Evolutionary conservation across 1,140 invertebrate species (phyloP).

Genomic region (Drosophila mojavensis): DNA sequence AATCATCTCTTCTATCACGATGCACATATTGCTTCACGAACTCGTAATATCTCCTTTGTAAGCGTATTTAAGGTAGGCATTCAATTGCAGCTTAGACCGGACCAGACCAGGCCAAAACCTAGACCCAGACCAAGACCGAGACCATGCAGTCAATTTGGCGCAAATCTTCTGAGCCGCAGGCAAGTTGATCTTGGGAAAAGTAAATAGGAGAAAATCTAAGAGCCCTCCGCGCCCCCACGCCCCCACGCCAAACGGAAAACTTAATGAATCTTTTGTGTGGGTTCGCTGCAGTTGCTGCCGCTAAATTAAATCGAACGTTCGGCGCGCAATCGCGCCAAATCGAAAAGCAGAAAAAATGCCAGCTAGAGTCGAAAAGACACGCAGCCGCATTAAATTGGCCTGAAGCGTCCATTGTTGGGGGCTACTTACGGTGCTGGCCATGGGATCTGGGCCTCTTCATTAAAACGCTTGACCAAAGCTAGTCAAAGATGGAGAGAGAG

Average conservation of each 20-base stretch:
- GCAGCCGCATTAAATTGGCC: slow-evolving; percentile 74
- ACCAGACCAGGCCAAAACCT: background rate
- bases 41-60: background rate
- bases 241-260: slow-evolving; percentile 41
- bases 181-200: slow-evolving; percentile 77
- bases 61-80: slow-evolving; percentile 9
- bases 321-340: slow-evolving; percentile 69
- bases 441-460: slow-evolving; percentile 76
- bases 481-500: background rate
- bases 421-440: slow-evolving; percentile 67
- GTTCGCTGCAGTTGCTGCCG: slow-evolving; percentile 19
- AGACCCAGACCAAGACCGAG: too few species aligned
- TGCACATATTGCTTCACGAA: background rate
- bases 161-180: slow-evolving; percentile 55
- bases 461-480: slow-evolving; percentile 48
- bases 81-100: slow-evolving; percentile 28
- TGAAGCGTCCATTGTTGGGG: slow-evolving; percentile 59
- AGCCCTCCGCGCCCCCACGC: background rate
- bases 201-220: slow-evolving; percentile 60
- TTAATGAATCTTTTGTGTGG: slow-evolving; percentile 74
- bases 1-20: too few species aligned
- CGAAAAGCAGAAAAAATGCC: slow-evolving; percentile 40
- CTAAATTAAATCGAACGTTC: slow-evolving; percentile 66
- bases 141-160: slow-evolving; percentile 59
- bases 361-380: slow-evolving; percentile 41